Base-by-base conservation (phyloP, 2,797 vertebrate species). In the Botia kubotai region DNA sequence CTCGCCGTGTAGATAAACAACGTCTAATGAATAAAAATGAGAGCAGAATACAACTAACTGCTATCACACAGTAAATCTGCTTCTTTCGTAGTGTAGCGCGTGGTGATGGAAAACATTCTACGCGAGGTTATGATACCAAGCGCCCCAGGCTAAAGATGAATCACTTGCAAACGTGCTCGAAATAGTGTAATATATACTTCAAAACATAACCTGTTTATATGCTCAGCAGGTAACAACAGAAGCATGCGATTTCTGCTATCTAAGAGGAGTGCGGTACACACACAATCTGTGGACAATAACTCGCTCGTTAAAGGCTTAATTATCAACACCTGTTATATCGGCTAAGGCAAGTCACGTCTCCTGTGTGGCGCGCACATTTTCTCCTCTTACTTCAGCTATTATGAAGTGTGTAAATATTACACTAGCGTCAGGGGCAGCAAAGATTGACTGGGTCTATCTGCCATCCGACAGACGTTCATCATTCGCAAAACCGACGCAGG, bases 11-110 rank as follows among this genome's bases (percentile, higher is more conserved):
- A 63, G 17, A 29, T 33, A 75, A 60, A 60, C 16, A 8, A 69
- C 17, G 8, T 2, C 39, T 57, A 69, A 69, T 69, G 39, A 77
- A 77, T 66, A 58, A 58, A 77, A 69, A 77, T 29, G 53, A 69
- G 52, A 77, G 21, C 52, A 29, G 67, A 16, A 39, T 77, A 77
- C 46, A 52, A 77, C 52, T 68, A 77, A 46, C 52, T 48, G 13
- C 65, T 46, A 68, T 58, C 29, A 57, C 16, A 69, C 16, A 29
- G 52, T 58, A 23, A 29, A 67, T 77, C 65, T 77, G 21, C 75
- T 23, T 21, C 58, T 52, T 48, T 69, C 36, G 69, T 77, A 16
- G 16, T 29, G 33, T 12, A 48, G 66, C 26, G 23, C 39, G 48
- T 16, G 16, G 66, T 58, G 48, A 60, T 77, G 39, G 69, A 77